Evolutionary conservation across 2,888 invertebrate genomes (phyloP).

Genomic region (Chironomus riparius): DNA sequence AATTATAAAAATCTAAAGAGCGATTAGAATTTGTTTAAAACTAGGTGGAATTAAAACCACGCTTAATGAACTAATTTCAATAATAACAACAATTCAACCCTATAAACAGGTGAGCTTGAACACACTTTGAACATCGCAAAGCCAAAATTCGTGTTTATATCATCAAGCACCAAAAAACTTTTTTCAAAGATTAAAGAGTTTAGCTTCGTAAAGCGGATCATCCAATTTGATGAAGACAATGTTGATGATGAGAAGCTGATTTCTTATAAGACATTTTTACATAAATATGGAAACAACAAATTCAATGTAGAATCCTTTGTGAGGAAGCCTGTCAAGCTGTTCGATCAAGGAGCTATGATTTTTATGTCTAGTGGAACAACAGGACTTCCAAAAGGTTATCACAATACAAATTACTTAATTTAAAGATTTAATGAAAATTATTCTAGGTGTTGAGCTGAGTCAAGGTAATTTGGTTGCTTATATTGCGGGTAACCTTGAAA

Average conservation of each 20-base stretch:
- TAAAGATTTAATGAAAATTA: not conserved
- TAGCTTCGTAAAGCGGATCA: not conserved
- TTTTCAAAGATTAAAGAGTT: not conserved
- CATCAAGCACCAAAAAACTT: constrained; percentile 33
- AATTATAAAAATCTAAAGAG: too few relatives aligned
- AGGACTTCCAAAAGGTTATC: constrained; percentile 49
- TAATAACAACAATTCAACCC: too few relatives aligned
- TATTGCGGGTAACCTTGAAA: not conserved
- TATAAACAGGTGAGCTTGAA: constrained; percentile 43
- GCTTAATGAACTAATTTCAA: too few relatives aligned
- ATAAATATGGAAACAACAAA: constrained; percentile 28
- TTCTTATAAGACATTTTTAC: constrained; percentile 32
- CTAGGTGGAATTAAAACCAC: too few relatives aligned
- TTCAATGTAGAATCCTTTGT: constrained; percentile 30
- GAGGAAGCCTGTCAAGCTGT: constrained; percentile 34
- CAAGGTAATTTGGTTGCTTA: not conserved
- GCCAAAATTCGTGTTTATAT: constrained; percentile 45
- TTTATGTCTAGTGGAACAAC: constrained; percentile 50
- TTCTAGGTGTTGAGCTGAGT: not conserved
- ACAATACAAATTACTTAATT: not conserved
- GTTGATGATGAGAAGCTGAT: constrained; percentile 30
- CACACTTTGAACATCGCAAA: constrained; percentile 45
- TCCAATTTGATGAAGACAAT: not conserved
- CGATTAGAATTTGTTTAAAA: too few relatives aligned
- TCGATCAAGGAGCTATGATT: constrained; percentile 40